Evolutionary conservation across 2,113 vertebrate genomes (phyloP), one percentile per base, ranked within the genome.

Genomic region (Rhabdomys dilectus): DNA sequence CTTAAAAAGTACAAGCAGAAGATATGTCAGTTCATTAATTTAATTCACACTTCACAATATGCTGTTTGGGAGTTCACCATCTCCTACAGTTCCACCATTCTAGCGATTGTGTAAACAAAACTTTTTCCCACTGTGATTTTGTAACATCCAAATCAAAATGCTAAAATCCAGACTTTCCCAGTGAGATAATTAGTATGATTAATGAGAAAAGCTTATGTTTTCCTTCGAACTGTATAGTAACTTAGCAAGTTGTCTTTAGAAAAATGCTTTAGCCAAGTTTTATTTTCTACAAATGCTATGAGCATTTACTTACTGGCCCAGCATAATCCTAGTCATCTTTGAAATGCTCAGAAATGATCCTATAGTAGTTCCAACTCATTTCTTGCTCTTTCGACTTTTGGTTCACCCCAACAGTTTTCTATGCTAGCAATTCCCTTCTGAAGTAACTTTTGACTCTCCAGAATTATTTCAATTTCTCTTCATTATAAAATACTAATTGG

Each of bases 141-240:
- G 36, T 90, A 78, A 89, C 80, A 34, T 78, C 70, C 76, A 11
- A 94, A 51, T 72, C 17, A 84, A 95, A 92, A 66, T 58, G 16
- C 39, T 17, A 7, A 96, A 85, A 2, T 84, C 5, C 16, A 78
- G 16, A 93, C 48, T 91, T 91, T 92, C 31, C 19, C 22, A 36
- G 3, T 45, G 78, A 91, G 64, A 31, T 51, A 72, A 85, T 85
- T 70, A n/a, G 1, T 34, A 68, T 78, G 93, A 90, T 10, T 80
- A 22, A 77, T 2, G 3, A 96, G 76, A 88, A 96, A 93, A 91
- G 4, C 62, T 86, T 75, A 0, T 76, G 9, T 22, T 94, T 93
- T 66, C 45, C 60, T 88, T 70, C 19, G 10, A 13, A 60, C 9
- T 34, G 1, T 58, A 12, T 93, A 68, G 3, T 75, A 70, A 93